phyloP scores from a whole-genome alignment of 2,113 vertebrate genomes.

The Solenodon paradoxus region DNA sequence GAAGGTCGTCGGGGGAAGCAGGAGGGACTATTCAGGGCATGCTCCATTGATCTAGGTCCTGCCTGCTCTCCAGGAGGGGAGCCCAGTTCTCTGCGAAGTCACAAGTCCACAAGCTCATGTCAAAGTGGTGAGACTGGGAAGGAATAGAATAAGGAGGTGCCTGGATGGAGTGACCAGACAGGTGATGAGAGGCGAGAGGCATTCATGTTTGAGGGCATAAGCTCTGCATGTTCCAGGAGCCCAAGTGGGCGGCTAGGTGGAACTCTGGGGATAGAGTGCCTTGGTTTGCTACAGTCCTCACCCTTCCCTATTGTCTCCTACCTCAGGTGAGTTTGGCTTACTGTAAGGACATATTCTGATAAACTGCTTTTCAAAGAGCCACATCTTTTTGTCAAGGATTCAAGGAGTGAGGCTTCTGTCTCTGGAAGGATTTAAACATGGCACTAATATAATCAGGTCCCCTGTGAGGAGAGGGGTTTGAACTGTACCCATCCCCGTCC shows the following conservation, averaged over 20 bases:
- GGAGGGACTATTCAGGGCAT: too few relatives aligned
- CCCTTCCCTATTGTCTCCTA: too few relatives aligned
- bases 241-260: too few relatives aligned
- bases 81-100: accelerated
- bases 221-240: not conserved
- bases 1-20: accelerated
- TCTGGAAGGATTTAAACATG: slow-evolving; percentile 45
- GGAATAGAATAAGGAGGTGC: too few relatives aligned
- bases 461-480: not conserved
- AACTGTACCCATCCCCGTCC: not conserved
- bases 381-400: not conserved
- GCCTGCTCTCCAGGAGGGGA: too few relatives aligned
- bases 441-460: not conserved
- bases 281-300: too few relatives aligned
- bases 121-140: not conserved
- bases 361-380: not conserved
- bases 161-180: too few relatives aligned
- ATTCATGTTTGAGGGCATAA: accelerated
- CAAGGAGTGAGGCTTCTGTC: not conserved
- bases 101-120: accelerated
- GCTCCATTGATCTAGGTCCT: accelerated
- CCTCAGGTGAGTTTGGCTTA: not conserved
- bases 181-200: not conserved
- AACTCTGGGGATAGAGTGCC: not conserved
- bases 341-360: not conserved